Evolutionary conservation across 2,888 invertebrate genomes (phyloP), one percentile per base, ranked within the genome.

Genomic region (Arctia plantaginis): DNA sequence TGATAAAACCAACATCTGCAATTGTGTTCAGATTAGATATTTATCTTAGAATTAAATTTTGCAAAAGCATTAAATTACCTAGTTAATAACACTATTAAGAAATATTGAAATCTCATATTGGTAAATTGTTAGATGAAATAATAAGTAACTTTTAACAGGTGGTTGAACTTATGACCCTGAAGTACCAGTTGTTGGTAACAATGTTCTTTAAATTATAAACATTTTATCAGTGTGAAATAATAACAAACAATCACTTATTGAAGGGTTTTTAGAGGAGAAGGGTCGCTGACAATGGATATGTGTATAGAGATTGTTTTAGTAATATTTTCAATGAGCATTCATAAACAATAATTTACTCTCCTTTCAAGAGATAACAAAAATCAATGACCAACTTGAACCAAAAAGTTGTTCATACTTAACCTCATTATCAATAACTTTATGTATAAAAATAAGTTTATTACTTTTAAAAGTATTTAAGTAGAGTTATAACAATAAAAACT

Each of bases 401-500:
- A 62, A 13, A 64, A 44, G 59, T 47, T 69, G 47, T 15, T 62
- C 18, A 62, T 62, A 62, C 27, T 62, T 62, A 62, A 62, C 59
- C 59, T 62, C 27, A 18, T 62, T 62, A 62, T 30, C 30, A 30
- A 15, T 18, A 62, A 62, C 59, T 62, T 27, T 51, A 20, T 51
- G 6, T 27, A 30, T 15, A 62, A 62, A 62, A 15, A 59, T 12
- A 59, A 15, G 10, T 15, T 27, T 4, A 62, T 30, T 62, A 62
- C 30, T 62, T 62, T 62, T 18, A 18, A 4, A 30, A 62, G 55
- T 59, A 59, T 59, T 30, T 47, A 47, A 20, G 3, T 30, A 27
- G 18, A 67, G 20, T 73, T 69, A 15, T 35, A 76, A 69, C n/a
- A 75, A 20, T 51, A 71, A 66, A 75, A 77, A 76, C 68, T 64